Conservation (phyloP, 2,797 vertebrate genomes). For the Oreortyx pictus region DNA sequence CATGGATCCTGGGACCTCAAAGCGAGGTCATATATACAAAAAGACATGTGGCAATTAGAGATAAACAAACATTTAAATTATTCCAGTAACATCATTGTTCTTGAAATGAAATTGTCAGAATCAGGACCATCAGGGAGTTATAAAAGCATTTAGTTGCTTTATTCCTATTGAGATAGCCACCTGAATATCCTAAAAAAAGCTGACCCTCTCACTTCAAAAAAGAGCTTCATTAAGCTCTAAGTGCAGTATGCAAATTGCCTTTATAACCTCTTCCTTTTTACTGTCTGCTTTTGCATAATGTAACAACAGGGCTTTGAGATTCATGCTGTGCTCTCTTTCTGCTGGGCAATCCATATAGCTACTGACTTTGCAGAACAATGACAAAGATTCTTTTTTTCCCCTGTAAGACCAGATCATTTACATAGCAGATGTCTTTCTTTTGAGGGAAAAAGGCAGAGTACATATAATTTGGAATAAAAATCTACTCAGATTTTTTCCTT, state of each 20-base stretch:
- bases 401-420: background rate
- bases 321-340: conserved; percentile 5
- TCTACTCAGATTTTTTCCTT: background rate
- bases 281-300: conserved; percentile 39
- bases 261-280: background rate
- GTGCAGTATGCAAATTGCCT: conserved; percentile 14
- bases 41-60: background rate
- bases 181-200: conserved; percentile 13
- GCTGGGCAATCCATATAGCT: background rate
- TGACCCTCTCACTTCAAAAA: background rate
- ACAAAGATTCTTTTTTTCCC: background rate
- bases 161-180: background rate
- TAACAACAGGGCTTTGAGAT: background rate
- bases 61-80: background rate
- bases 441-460: background rate
- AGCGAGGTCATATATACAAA: background rate
- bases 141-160: conserved; percentile 4
- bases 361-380: background rate
- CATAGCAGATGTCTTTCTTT: conserved; percentile 7
- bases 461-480: background rate
- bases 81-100: background rate
- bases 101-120: background rate
- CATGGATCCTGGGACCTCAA: background rate
- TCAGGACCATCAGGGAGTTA: background rate
- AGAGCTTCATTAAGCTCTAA: conserved; percentile 27